phyloP scores from a whole-genome alignment of 1,140 invertebrate species.

The Drosophila seguyi region DNA sequence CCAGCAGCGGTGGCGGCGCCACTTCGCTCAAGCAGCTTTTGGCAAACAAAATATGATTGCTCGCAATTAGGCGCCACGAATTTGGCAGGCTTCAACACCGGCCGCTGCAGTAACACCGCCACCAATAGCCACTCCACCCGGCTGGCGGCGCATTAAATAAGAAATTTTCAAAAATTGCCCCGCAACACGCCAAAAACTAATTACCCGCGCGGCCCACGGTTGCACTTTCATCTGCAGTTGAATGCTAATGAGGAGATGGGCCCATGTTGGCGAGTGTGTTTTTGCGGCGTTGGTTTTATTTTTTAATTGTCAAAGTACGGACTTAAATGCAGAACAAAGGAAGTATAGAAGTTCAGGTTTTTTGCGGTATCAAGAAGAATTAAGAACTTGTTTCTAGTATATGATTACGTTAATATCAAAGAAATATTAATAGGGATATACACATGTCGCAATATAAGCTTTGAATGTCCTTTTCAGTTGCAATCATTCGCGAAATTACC shows the following conservation, averaged over 20 bases:
- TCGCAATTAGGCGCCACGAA: conserved; percentile 76
- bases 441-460: not conserved
- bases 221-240: conserved; percentile 53
- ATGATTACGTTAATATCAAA: not conserved
- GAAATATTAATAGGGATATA: not conserved
- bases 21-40: conserved; percentile 60
- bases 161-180: conserved; percentile 76
- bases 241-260: conserved; percentile 49
- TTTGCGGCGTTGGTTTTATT: not conserved
- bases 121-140: conserved; percentile 16
- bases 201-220: conserved; percentile 52
- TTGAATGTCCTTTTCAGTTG: not conserved
- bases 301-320: conserved; percentile 26
- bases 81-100: conserved; percentile 51
- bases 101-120: conserved; percentile 15
- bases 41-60: conserved; percentile 83
- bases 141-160: conserved; percentile 73
- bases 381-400: too few species aligned
- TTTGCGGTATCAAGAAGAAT: too few species aligned
- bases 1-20: conserved; percentile 13
- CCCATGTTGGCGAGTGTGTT: not conserved
- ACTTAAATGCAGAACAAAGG: conserved; percentile 1
- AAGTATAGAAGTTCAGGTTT: too few species aligned
- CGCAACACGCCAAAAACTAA: conserved; percentile 78
- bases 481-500: not conserved